Evolutionary conservation across 2,797 vertebrate species (phyloP), one percentile per base, ranked within the genome.

Genomic region (Falco novaeseelandiae): DNA sequence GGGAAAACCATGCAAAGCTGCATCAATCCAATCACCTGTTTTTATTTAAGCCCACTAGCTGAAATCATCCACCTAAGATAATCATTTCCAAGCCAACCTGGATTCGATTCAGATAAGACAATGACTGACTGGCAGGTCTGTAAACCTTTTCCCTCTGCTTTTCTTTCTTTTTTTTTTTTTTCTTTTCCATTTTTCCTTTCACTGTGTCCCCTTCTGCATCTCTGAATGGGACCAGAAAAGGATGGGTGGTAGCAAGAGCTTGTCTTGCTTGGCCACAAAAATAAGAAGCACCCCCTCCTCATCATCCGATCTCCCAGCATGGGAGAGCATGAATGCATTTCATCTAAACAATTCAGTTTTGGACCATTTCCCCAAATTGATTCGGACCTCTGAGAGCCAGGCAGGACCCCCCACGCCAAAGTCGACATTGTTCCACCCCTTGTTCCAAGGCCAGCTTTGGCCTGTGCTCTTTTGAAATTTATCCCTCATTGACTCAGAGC

Each of bases 31-130:
- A 76, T 91, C 93, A 96, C 91, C 90, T 97, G 96, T 26, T 94
- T 96, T 86, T 86, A 79, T 94, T 97, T 96, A 97, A 96, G 29
- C 8, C 51, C 66, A 4, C 30, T 20, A 58, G 77, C 83, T 95
- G 77, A 92, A 96, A 94, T 93, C 85, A 94, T 90, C 93, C 80
- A 77, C 80, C 90, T 91, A 72, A 65, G 51, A 79, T 77, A 84
- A 95, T 91, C 3, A 90, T 89, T 93, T 62, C 77, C 70, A 57
- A 89, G 58, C 26, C 55, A 70, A 63, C 77, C 91, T 96, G 91
- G 91, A 70, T 72, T 77, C 9, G 6, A 88, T 93, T 95, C 85
- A 89, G 90, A 92, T 90, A 91, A 94, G 73, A 77, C 73, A 93
- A 76, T 0, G 4, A 32, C 52, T 89, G 90, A 95, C 73, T 92